These are phyloP conservation scores for Polia nebulosa DNA, from an alignment of 2,888 invertebrate genomes.

Conservation along the genomic window DNA sequence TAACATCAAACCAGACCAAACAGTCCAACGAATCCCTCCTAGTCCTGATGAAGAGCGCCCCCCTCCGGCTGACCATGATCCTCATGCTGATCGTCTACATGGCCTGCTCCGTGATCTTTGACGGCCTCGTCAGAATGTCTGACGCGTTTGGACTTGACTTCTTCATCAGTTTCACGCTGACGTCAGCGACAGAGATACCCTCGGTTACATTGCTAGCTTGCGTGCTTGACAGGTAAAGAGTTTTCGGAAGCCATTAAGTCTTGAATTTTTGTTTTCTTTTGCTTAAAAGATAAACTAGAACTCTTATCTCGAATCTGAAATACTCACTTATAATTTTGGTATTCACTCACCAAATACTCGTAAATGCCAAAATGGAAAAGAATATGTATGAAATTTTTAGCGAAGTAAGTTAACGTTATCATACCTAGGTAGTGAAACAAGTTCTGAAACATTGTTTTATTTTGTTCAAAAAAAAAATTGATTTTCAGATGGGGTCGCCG, in stretches of 20 bases:
- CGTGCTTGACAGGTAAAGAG: slow-evolving; percentile 81
- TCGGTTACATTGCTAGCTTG: slow-evolving; percentile 83
- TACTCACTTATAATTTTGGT: neutral
- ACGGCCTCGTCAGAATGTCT: slow-evolving; percentile 86
- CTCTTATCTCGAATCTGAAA: neutral
- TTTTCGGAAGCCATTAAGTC: neutral
- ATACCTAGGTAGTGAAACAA: too few relatives aligned
- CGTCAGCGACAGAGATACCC: slow-evolving; percentile 87
- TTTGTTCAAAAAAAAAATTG: neutral
- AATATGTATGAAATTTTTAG: too few relatives aligned
- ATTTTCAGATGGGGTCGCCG: slow-evolving; percentile 83
- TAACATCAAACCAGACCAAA: slow-evolving; percentile 69
- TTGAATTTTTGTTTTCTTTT: neutral
- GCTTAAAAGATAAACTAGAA: neutral
- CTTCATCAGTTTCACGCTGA: slow-evolving; percentile 86
- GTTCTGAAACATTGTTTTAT: too few relatives aligned
- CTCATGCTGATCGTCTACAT: slow-evolving; percentile 83
- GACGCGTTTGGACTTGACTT: slow-evolving; percentile 86
- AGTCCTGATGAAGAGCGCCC: slow-evolving; percentile 76
- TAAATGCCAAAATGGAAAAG: too few relatives aligned
- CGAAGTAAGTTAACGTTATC: too few relatives aligned
- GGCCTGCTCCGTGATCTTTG: slow-evolving; percentile 84
- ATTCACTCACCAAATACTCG: too few relatives aligned
- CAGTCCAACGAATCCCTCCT: slow-evolving; percentile 79
- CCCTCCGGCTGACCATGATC: slow-evolving; percentile 78